phyloP scores from a whole-genome alignment of 1,140 invertebrate species.

The Saccostrea glomerata region DNA sequence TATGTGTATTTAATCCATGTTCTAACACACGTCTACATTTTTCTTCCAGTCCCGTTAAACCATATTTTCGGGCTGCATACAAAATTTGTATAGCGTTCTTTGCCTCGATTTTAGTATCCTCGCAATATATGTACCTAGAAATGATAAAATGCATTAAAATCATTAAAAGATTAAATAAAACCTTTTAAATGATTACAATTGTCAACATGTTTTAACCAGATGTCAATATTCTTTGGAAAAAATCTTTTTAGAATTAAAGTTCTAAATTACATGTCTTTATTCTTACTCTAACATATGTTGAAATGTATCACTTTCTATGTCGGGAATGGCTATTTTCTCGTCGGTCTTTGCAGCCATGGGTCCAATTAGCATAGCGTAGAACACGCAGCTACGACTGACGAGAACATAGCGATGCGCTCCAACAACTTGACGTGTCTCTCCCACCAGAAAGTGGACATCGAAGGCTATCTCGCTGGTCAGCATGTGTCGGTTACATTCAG shows the following conservation, averaged over 20 bases:
- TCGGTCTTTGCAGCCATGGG: slow-evolving; percentile 58
- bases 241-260: background rate
- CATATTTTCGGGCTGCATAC: slow-evolving; percentile 93
- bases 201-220: background rate
- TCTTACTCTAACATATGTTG: slow-evolving; percentile 65
- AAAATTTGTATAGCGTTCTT: slow-evolving; percentile 90
- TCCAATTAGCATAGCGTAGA: slow-evolving; percentile 68
- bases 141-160: background rate
- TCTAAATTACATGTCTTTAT: background rate
- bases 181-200: background rate
- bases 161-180: background rate
- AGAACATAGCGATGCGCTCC: slow-evolving; percentile 66
- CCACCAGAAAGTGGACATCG: slow-evolving; percentile 69
- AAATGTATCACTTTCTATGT: slow-evolving; percentile 65
- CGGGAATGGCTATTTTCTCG: slow-evolving; percentile 62
- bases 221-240: background rate
- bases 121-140: slow-evolving; percentile 65
- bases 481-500: slow-evolving; percentile 69
- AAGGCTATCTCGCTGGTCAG: slow-evolving; percentile 66
- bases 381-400: slow-evolving; percentile 67
- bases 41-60: slow-evolving; percentile 87
- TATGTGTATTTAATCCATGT: slow-evolving; percentile 86
- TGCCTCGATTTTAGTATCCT: slow-evolving; percentile 81
- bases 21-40: slow-evolving; percentile 91
- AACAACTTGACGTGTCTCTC: slow-evolving; percentile 58